Conservation (phyloP, 2,888 invertebrate species). For the Mythimna pallens region DNA sequence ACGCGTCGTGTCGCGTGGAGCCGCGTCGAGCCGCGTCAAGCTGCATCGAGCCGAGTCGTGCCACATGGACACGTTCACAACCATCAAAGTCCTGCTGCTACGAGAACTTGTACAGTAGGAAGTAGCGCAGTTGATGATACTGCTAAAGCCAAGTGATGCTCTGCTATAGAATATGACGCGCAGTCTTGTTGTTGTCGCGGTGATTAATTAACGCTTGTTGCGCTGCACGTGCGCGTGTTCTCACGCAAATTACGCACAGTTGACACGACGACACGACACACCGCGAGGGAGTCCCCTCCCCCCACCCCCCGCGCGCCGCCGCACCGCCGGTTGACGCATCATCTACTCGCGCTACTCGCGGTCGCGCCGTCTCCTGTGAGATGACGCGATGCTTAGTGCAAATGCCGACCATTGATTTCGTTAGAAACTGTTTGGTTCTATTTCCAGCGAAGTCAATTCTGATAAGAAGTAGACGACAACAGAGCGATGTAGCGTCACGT, state of each 20-base stretch:
- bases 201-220: constrained; percentile 19
- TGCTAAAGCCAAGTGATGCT: neutral
- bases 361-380: neutral
- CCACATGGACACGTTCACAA: neutral
- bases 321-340: constrained; percentile 18
- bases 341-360: neutral
- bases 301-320: neutral
- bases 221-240: constrained; percentile 54
- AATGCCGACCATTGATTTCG: neutral
- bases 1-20: neutral
- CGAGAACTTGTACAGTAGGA: neutral
- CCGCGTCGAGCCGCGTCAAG: neutral
- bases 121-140: neutral
- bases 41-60: neutral
- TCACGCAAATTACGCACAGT: constrained; percentile 71
- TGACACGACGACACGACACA: constrained; percentile 38
- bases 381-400: neutral
- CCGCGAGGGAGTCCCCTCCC: neutral
- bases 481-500: neutral
- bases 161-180: neutral
- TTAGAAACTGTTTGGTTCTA: neutral
- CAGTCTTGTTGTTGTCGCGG: neutral
- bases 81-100: neutral
- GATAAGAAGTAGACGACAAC: no score
- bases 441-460: no score